Evolutionary conservation across 2,113 vertebrate genomes (phyloP).

Genomic region (Peromyscus californicus): DNA sequence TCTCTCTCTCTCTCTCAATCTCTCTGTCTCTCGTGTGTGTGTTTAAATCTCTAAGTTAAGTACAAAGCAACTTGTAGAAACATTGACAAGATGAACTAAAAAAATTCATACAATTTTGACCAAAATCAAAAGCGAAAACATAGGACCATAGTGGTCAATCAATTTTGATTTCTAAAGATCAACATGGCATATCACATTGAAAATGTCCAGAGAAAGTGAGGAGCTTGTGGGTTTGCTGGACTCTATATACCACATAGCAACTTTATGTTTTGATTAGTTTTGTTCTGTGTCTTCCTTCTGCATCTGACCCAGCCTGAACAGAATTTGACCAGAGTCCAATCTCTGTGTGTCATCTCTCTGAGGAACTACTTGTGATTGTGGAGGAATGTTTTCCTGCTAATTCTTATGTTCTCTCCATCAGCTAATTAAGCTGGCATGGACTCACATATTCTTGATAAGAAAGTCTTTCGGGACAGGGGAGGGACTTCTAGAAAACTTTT

Average conservation of each 20-base stretch:
- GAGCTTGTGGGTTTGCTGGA: neutral
- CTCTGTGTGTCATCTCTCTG: conserved; percentile 77
- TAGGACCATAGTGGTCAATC: neutral
- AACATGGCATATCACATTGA: neutral
- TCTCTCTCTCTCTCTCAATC: too few relatives aligned
- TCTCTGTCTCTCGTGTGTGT: too few relatives aligned
- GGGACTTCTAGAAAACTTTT: conserved; percentile 56
- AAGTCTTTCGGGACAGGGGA: conserved; percentile 66
- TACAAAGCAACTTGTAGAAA: neutral
- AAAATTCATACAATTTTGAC: neutral
- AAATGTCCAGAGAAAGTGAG: neutral
- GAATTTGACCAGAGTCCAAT: conserved; percentile 55
- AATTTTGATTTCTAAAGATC: conserved; percentile 41
- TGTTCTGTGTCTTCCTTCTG: neutral
- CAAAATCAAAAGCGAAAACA: conserved; percentile 23
- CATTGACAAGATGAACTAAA: conserved; percentile 32
- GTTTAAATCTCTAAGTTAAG: conserved; percentile 9
- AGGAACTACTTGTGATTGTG: conserved; percentile 70
- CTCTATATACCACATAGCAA: neutral
- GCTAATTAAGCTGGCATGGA: conserved; percentile 74
- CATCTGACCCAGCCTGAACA: neutral
- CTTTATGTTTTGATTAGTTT: conserved; percentile 7
- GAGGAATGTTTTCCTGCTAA: conserved; percentile 78
- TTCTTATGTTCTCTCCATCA: conserved; percentile 43
- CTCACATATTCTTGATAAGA: conserved; percentile 77